These are phyloP conservation scores for Selene dorsalis DNA, from an alignment of 2,797 vertebrate genomes.

Conservation along the genomic window DNA sequence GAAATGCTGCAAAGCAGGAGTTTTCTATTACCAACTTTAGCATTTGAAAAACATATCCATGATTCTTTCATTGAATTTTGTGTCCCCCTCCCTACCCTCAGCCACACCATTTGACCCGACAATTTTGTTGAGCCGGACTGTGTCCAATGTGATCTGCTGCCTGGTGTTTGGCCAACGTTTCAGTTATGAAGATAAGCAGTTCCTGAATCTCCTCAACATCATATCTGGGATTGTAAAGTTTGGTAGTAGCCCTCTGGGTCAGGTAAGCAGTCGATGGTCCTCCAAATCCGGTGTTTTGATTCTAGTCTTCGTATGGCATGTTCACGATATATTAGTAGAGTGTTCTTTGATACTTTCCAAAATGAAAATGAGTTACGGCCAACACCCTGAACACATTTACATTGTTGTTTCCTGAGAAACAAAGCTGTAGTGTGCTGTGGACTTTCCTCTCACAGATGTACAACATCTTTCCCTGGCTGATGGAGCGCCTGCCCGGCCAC, in stretches of 20 bases:
- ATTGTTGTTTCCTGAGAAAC: not conserved
- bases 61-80: not conserved
- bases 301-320: not conserved
- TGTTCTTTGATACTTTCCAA: not conserved
- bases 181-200: constrained; percentile 76
- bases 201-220: constrained; percentile 70
- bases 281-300: not conserved
- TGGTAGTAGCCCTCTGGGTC: constrained; percentile 66
- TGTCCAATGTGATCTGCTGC: constrained; percentile 85
- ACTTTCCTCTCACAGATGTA: constrained; percentile 66
- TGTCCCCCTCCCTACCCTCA: constrained; percentile 18
- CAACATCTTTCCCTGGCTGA: constrained; percentile 77
- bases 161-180: constrained; percentile 83
- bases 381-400: too few relatives aligned
- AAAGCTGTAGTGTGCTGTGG: constrained; percentile 4
- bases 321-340: not conserved
- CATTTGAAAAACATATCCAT: not conserved
- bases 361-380: not conserved
- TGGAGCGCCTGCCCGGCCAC: constrained; percentile 73
- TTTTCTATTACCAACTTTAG: too few relatives aligned
- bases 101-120: constrained; percentile 70
- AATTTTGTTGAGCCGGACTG: constrained; percentile 63
- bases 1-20: too few relatives aligned
- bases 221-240: constrained; percentile 42
- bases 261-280: constrained; percentile 61